Conservation (phyloP, 2,113 vertebrate species). For the Callionymus lyra region DNA sequence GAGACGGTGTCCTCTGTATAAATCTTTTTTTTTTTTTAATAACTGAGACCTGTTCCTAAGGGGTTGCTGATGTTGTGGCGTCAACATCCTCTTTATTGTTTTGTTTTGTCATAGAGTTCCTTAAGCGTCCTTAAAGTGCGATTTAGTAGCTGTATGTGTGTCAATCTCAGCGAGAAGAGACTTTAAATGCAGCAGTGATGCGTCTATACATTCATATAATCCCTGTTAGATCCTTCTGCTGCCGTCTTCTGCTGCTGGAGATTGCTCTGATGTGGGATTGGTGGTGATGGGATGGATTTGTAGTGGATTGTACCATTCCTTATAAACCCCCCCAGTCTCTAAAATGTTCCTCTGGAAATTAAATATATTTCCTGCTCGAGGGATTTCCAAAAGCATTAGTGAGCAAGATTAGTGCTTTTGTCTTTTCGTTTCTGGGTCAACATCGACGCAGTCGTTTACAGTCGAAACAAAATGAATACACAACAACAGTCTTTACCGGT, state of each 20-base stretch:
- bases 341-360: conserved; percentile 44
- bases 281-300: conserved; percentile 39
- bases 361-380: conserved; percentile 28
- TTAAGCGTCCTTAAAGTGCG: too few species aligned
- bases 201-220: conserved; percentile 9
- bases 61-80: too few species aligned
- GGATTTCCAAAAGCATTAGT: conserved; percentile 30
- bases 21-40: too few species aligned
- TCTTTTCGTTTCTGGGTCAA: conserved; percentile 21
- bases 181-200: conserved; percentile 6
- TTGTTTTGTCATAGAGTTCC: too few species aligned
- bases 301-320: conserved; percentile 44
- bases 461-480: conserved; percentile 2
- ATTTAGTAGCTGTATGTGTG: too few species aligned
- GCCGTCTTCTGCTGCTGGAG: conserved; percentile 30
- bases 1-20: too few species aligned
- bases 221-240: conserved; percentile 20
- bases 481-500: too few species aligned
- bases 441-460: conserved; percentile 18
- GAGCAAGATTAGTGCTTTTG: conserved; percentile 30
- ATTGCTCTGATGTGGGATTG: conserved; percentile 30
- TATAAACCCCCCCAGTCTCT: conserved; percentile 40
- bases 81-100: too few species aligned
- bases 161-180: too few species aligned
- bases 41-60: too few species aligned